Percentiles rank a stretch among this genome's conserved stretches.
These are phyloP conservation scores for Synchiropus splendidus DNA, from an alignment of 2,113 vertebrate genomes.

Conservation along the genomic window DNA sequence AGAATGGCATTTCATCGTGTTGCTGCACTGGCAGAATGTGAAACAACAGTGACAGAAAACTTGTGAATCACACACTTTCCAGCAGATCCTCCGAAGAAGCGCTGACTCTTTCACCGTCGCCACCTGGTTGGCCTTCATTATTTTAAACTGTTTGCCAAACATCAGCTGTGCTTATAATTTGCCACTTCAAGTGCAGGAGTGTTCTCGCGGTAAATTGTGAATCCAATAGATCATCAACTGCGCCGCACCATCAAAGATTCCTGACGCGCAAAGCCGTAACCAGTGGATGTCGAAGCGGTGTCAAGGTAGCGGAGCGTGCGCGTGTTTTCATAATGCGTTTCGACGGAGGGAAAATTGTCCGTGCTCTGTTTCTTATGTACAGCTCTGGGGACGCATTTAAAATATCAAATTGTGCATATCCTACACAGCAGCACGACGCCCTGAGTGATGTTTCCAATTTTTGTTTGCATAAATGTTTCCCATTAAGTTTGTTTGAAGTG, in stretches of 20 bases:
- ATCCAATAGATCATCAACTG: neutral
- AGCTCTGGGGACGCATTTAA: neutral
- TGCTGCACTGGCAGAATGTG: too few species aligned
- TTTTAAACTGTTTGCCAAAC: constrained; percentile 6
- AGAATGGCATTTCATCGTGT: too few species aligned
- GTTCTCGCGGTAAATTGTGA: neutral
- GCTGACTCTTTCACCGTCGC: too few species aligned
- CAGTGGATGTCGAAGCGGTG: neutral
- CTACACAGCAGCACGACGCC: neutral
- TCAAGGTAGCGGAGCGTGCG: neutral
- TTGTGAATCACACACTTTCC: too few species aligned
- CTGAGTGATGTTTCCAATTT: neutral
- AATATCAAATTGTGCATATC: neutral
- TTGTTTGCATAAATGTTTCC: constrained; percentile 3
- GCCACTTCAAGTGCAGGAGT: neutral
- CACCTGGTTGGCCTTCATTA: neutral
- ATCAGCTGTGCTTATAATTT: neutral
- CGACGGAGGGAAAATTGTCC: neutral
- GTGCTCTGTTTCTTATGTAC: neutral
- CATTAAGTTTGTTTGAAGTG: constrained; percentile 6
- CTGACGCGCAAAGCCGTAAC: neutral
- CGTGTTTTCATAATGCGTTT: neutral
- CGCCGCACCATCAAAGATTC: too few species aligned
- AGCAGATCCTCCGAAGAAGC: too few species aligned
- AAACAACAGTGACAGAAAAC: too few species aligned